phyloP scores from a whole-genome alignment of 2,888 invertebrate species.

The Noctuana brunneofusca region DNA sequence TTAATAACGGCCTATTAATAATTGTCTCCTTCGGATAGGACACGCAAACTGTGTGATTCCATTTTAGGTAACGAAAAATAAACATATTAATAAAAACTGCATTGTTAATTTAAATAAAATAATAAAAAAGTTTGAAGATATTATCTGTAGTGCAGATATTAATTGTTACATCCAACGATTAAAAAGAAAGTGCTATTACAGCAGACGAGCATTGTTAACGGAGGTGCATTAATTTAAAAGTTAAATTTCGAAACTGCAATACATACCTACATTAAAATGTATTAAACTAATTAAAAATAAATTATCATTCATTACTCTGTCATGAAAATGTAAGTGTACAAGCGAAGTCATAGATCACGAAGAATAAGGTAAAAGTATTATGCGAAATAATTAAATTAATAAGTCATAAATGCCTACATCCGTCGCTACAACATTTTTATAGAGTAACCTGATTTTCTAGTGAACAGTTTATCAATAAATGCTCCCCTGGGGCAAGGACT shows the following conservation, averaged over 20 bases:
- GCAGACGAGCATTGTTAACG: constrained; percentile 9
- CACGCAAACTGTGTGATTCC: constrained; percentile 18
- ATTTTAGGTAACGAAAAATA: constrained; percentile 27
- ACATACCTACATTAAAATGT: not conserved
- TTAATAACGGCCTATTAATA: constrained; percentile 35
- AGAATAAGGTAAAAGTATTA: not conserved
- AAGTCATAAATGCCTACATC: not conserved
- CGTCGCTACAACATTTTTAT: not conserved
- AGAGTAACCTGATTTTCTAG: constrained; percentile 7
- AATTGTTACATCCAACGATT: constrained; percentile 20
- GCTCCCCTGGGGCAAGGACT: constrained; percentile 8
- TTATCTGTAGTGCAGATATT: constrained; percentile 13
- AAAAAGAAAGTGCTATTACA: constrained; percentile 20
- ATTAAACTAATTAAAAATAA: constrained; percentile 21
- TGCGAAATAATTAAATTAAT: not conserved
- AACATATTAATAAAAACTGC: constrained; percentile 3
- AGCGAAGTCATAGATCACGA: not conserved
- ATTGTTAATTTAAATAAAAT: constrained; percentile 16
- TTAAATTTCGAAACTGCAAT: not conserved
- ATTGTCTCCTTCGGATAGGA: constrained; percentile 17
- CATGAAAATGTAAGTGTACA: not conserved
- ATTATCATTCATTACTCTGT: constrained; percentile 7
- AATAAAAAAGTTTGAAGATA: not conserved
- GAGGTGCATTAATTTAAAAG: constrained; percentile 8
- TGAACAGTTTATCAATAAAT: constrained; percentile 11